Conservation (phyloP, 2,888 invertebrate genomes). For the Reticulitermes lucifugus region DNA sequence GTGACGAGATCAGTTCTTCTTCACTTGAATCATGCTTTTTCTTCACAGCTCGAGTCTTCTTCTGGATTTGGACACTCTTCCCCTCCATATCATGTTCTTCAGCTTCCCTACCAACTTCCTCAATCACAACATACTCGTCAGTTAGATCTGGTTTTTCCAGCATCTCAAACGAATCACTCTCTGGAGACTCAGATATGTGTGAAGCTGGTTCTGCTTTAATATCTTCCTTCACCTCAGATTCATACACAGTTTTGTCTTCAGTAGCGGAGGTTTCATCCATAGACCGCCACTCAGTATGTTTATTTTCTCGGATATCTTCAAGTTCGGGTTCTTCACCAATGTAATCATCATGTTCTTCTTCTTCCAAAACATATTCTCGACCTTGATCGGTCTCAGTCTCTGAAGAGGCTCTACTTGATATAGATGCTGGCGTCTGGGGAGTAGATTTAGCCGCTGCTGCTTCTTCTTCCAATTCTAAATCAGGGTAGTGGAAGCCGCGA, state of each 20-base stretch:
- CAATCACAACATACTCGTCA: conserved; percentile 89
- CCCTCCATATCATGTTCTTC: conserved; percentile 86
- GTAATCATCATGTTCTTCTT: conserved; percentile 62
- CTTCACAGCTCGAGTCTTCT: conserved; percentile 65
- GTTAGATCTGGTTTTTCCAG: conserved; percentile 88
- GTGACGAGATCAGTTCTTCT: conserved; percentile 76
- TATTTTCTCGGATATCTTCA: conserved; percentile 55
- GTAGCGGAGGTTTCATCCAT: conserved; percentile 69
- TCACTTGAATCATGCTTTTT: conserved; percentile 79
- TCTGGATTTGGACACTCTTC: conserved; percentile 78
- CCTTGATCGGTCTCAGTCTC: conserved; percentile 72
- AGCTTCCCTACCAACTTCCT: conserved; percentile 89
- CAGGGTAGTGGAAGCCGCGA: conserved; percentile 65
- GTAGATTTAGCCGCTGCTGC: conserved; percentile 59
- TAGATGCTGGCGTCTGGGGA: conserved; percentile 67
- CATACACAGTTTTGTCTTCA: conserved; percentile 70
- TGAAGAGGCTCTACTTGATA: conserved; percentile 74
- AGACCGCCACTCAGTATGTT: conserved; percentile 61
- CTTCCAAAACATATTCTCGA: conserved; percentile 69
- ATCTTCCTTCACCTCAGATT: conserved; percentile 61
- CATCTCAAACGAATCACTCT: conserved; percentile 84
- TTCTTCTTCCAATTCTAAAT: conserved; percentile 64
- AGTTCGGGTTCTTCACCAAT: conserved; percentile 59
- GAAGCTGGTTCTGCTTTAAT: conserved; percentile 66
- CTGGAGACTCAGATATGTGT: conserved; percentile 52